A percentile compares a stretch with the other conserved stretches of the same genome.
Conservation (phyloP, 1,140 invertebrate species). For the Drosophila persimilis region DNA sequence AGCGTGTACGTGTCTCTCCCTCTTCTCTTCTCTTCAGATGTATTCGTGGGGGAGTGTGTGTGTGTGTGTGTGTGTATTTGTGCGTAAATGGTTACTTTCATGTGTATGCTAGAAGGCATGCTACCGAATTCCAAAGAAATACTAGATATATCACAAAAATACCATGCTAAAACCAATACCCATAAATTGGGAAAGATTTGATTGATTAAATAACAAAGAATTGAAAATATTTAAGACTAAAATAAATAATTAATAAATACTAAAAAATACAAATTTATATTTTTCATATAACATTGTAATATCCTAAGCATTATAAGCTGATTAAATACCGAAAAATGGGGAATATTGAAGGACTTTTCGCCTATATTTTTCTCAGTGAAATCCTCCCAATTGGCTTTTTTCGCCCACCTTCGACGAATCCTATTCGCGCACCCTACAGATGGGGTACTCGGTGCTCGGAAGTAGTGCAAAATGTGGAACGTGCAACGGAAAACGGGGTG, state of each 20-base stretch:
- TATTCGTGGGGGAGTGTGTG: conserved; percentile 10
- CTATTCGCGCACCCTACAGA: conserved; percentile 23
- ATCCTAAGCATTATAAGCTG: neutral
- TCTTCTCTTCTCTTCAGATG: conserved; percentile 9
- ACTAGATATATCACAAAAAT: too few species aligned
- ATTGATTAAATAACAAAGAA: neutral
- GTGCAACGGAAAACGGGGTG: conserved; percentile 15
- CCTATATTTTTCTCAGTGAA: too few species aligned
- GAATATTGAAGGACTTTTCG: too few species aligned
- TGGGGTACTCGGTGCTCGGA: conserved; percentile 4
- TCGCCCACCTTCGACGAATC: neutral
- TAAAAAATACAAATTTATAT: too few species aligned
- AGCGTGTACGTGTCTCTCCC: conserved; percentile 42
- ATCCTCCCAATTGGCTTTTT: too few species aligned
- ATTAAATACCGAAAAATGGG: neutral
- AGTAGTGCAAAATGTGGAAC: neutral
- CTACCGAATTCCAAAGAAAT: too few species aligned
- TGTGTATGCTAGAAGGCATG: too few species aligned
- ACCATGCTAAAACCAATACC: too few species aligned
- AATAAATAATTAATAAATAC: neutral
- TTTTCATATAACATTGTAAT: neutral
- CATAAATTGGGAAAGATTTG: too few species aligned
- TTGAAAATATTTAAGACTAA: neutral
- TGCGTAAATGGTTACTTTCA: conserved; percentile 13
- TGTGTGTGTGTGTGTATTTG: neutral